phyloP scores from a whole-genome alignment of 2,888 invertebrate species.

The Sepiola atlantica region DNA sequence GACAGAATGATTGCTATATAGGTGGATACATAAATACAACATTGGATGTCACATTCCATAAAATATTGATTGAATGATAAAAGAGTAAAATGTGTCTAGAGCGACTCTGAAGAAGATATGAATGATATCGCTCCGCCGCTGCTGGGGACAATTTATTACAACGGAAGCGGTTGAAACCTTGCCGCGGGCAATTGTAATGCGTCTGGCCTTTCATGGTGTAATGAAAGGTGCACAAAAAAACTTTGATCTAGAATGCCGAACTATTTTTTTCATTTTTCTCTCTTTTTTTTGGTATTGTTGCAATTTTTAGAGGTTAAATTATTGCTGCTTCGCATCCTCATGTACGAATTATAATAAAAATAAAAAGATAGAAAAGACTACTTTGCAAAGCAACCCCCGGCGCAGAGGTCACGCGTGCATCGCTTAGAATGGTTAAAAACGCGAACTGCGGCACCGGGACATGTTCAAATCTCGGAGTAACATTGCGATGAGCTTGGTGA shows the following conservation, averaged over 20 bases:
- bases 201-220: not conserved
- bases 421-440: no score
- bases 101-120: not conserved
- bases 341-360: not conserved
- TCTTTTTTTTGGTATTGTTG: not conserved
- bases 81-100: not conserved
- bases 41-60: not conserved
- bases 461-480: no score
- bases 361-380: no score
- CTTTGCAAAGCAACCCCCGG: no score
- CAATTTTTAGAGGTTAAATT: not conserved
- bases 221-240: not conserved
- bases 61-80: not conserved
- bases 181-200: not conserved
- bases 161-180: not conserved
- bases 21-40: not conserved
- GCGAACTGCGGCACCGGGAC: no score
- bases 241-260: not conserved
- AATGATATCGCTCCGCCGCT: not conserved
- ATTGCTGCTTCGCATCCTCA: not conserved
- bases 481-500: no score
- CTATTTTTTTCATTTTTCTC: not conserved
- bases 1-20: not conserved
- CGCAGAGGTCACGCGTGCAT: no score
- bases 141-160: slow-evolving; percentile 7